phyloP scores from a whole-genome alignment of 1,140 invertebrate species.

The Caenorhabditis inopinata region DNA sequence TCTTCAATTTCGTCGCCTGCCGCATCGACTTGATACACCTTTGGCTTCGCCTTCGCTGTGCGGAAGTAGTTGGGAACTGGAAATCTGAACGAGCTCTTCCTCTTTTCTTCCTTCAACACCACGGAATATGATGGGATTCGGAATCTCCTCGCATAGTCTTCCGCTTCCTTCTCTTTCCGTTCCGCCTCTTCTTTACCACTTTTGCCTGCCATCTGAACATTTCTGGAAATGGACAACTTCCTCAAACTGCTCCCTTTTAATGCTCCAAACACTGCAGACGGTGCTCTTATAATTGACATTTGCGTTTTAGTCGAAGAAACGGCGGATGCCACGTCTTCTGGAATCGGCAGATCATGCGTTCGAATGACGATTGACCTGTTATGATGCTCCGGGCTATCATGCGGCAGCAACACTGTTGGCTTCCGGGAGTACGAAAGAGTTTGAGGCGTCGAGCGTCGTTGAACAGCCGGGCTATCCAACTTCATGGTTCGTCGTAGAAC shows the following conservation, averaged over 20 bases:
- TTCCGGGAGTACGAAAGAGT: neutral
- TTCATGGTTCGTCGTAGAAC: neutral
- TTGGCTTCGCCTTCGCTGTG: neutral
- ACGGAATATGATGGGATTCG: constrained; percentile 35
- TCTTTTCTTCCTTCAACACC: constrained; percentile 32
- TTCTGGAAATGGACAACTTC: constrained; percentile 28
- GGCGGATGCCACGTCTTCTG: neutral
- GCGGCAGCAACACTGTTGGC: neutral
- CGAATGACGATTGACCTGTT: constrained; percentile 28
- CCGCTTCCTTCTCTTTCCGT: constrained; percentile 9
- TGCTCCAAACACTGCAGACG: constrained; percentile 20
- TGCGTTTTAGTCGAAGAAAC: constrained; percentile 1
- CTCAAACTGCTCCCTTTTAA: neutral
- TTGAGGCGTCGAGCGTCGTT: neutral
- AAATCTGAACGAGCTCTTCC: neutral
- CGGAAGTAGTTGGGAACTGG: constrained; percentile 25
- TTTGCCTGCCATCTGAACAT: neutral
- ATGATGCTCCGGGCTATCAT: neutral
- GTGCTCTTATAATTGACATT: neutral
- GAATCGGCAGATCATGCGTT: constrained; percentile 34
- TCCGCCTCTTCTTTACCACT: neutral
- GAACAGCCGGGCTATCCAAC: neutral
- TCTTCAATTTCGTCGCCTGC: constrained; percentile 37
- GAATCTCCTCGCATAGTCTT: constrained; percentile 30
- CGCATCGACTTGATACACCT: constrained; percentile 25